Base-by-base conservation (phyloP, 2,888 invertebrate species). In the Chymomyza amoena region DNA sequence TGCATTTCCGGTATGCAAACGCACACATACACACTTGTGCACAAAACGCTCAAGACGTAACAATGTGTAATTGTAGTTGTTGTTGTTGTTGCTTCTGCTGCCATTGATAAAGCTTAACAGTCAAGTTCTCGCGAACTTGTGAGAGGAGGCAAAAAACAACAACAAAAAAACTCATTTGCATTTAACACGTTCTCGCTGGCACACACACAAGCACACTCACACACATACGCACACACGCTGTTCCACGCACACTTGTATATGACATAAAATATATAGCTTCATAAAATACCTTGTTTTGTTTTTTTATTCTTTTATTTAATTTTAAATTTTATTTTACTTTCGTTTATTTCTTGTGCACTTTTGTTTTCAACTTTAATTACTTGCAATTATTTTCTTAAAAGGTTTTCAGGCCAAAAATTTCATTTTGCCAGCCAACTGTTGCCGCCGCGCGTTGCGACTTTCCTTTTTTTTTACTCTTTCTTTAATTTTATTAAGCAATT, bases 1-100 rank as follows among this genome's bases (percentile, higher is more conserved):
- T 84, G 88, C 89, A 88, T 89, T 90, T 89, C 89, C 90, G 90
- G 89, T 85, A 84, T 87, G 87, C 82, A 84, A 81, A 78, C 84
- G 79, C 16, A 68, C 54, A 61, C 60, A n/a, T n/a, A n/a, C n/a
- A n/a, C n/a, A n/a, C n/a, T n/a, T n/a, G n/a, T 7, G 39, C 60
- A 36, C 6, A 25, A 25, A 25, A 39, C 59, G 13, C 57, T 28
- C 25, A 57, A 57, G 57, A 57, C 28, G 15, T 57, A 57, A 57
- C 57, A 57, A 57, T 25, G 20, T 57, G 25, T 57, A 52, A 20
- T 61, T 15, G 36, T 4, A 64, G 36, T 54, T 13, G 63, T 32
- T 88, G 81, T 81, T 86, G 83, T 80, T 82, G 85, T 82, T 80
- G 76, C 63, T n/a, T n/a, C n/a, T 70, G 66, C 64, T 68, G 72